Percentiles rank a stretch among this genome's conserved stretches.
Conservation (phyloP, 2,797 vertebrate genomes). For the Pantherophis alleghaniensis region DNA sequence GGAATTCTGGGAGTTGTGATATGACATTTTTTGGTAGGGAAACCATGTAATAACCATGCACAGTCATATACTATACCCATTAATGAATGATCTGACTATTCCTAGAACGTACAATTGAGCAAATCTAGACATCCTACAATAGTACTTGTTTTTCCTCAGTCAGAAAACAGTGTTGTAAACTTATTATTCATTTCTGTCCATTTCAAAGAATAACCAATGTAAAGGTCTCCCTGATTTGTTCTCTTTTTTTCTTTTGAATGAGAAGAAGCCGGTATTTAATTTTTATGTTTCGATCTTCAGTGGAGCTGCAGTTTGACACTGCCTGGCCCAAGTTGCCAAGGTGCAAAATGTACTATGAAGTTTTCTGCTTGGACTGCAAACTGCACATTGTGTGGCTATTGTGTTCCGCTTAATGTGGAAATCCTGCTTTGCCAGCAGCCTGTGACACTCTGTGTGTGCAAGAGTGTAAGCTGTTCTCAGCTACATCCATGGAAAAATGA, state of each 20-base stretch:
- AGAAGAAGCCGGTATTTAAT: neutral
- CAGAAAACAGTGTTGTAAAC: neutral
- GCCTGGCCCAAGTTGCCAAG: neutral
- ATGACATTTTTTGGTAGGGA: neutral
- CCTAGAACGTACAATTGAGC: neutral
- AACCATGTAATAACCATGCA: neutral
- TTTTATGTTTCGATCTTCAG: too few species aligned
- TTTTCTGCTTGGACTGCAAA: neutral
- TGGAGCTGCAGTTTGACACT: neutral
- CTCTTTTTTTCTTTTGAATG: neutral
- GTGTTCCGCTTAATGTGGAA: neutral
- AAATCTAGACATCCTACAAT: neutral
- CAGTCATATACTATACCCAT: neutral
- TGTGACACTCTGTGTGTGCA: too few species aligned
- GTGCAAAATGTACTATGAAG: neutral
- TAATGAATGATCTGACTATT: neutral
- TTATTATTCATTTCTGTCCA: neutral
- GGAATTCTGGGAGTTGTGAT: neutral
- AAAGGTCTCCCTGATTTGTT: neutral
- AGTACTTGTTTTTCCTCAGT: neutral
- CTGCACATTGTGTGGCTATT: neutral
- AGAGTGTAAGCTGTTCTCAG: neutral
- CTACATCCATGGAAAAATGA: too few species aligned
- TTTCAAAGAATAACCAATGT: neutral
- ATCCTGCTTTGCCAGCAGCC: neutral